phyloP scores from a whole-genome alignment of 2,888 invertebrate genomes.

The Lithodes maja region DNA sequence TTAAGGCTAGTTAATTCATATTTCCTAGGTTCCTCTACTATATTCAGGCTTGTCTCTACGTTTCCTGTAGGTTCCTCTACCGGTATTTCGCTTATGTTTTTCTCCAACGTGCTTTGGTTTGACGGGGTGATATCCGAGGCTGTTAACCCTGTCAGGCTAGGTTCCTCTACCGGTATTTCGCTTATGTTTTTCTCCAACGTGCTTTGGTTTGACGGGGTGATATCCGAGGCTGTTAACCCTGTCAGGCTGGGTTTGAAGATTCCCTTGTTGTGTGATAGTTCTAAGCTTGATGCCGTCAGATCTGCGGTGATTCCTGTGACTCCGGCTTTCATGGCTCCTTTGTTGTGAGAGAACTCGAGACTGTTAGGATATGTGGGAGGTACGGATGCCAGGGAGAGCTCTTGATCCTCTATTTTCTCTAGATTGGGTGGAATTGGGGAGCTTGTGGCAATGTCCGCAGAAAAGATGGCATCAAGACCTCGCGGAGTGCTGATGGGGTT shows the following conservation, averaged over 20 bases:
- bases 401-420: not conserved
- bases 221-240: not conserved
- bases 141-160: not conserved
- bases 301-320: too few relatives aligned
- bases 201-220: not conserved
- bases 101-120: not conserved
- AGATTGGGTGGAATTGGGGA: constrained; percentile 58
- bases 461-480: constrained; percentile 9
- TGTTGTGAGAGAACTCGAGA: not conserved
- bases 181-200: not conserved
- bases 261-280: too few relatives aligned
- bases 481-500: not conserved
- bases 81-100: not conserved
- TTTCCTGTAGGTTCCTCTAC: too few relatives aligned
- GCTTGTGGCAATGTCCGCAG: constrained; percentile 65
- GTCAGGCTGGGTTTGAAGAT: not conserved
- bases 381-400: not conserved
- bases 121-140: not conserved
- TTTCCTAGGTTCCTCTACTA: too few relatives aligned
- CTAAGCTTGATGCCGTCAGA: too few relatives aligned
- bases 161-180: too few relatives aligned
- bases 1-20: too few relatives aligned
- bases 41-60: too few relatives aligned
- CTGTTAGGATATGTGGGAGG: not conserved
- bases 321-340: not conserved